Evolutionary conservation across 2,888 invertebrate genomes (phyloP).

Genomic region (Villa cingulata): DNA sequence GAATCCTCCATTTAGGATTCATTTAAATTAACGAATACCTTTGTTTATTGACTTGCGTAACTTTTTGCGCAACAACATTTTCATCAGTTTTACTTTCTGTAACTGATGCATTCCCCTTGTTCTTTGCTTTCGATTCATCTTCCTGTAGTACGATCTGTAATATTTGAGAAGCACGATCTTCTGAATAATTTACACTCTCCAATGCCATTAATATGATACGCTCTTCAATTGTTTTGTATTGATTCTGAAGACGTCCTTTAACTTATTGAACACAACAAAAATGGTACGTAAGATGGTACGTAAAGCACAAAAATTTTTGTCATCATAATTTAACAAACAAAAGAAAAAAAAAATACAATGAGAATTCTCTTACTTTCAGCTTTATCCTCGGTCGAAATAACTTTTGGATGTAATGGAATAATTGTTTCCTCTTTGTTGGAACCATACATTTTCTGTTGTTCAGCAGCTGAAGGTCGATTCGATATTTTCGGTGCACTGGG

Average conservation of each 20-base stretch:
- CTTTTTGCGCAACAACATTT: slow-evolving; percentile 2
- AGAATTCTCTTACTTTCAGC: slow-evolving; percentile 41
- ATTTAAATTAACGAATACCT: no score
- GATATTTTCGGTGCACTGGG: slow-evolving; percentile 42
- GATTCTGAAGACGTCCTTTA: slow-evolving; percentile 52
- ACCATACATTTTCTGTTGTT: no score
- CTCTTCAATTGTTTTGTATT: slow-evolving; percentile 63
- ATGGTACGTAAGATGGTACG: neutral
- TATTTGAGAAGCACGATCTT: slow-evolving; percentile 67
- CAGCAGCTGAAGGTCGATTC: slow-evolving; percentile 35
- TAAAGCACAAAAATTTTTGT: neutral
- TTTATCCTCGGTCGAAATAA: slow-evolving; percentile 58
- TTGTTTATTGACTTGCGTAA: neutral
- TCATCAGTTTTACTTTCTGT: slow-evolving; percentile 1
- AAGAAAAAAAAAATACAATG: neutral
- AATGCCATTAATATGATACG: slow-evolving; percentile 71
- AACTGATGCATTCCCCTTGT: slow-evolving; percentile 14
- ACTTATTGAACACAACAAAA: no score
- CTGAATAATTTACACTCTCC: slow-evolving; percentile 77
- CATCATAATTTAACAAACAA: neutral
- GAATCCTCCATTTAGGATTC: neutral
- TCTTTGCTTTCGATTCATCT: slow-evolving; percentile 38
- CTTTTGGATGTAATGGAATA: slow-evolving; percentile 41
- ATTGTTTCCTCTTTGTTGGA: neutral
- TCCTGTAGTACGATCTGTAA: slow-evolving; percentile 57